Percentiles rank a stretch among this genome's conserved stretches.
Conservation (phyloP, 2,888 invertebrate genomes). For the Drosophila barbarae region DNA sequence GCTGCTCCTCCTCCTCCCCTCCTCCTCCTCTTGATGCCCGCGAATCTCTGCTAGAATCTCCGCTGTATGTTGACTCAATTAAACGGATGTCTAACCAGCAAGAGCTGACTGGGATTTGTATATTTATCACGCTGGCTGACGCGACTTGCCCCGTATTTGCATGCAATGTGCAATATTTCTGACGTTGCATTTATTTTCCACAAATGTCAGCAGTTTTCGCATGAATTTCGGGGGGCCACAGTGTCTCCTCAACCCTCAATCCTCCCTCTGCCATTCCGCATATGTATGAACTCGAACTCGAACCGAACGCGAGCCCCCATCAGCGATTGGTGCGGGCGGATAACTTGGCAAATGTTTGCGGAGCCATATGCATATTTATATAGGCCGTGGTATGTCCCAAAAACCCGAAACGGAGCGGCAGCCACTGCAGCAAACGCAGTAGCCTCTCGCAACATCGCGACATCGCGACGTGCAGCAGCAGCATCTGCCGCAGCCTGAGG, state of each 20-base stretch:
- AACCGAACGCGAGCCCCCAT: neutral
- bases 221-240: constrained; percentile 50
- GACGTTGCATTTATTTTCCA: constrained; percentile 64
- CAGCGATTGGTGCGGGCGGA: constrained; percentile 7
- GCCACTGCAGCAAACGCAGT: neutral
- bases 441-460: constrained; percentile 3
- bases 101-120: constrained; percentile 50
- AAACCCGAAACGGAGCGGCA: neutral
- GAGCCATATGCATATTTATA: constrained; percentile 58
- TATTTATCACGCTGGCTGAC: constrained; percentile 53
- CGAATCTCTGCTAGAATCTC: constrained; percentile 13
- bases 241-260: neutral
- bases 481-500: constrained; percentile 22
- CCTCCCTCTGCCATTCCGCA: neutral
- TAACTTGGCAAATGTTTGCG: constrained; percentile 62
- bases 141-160: constrained; percentile 48
- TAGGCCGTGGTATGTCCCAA: constrained; percentile 48
- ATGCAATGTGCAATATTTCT: constrained; percentile 63
- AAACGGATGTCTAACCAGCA: constrained; percentile 62
- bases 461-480: neutral
- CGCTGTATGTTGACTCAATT: constrained; percentile 63
- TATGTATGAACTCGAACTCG: constrained; percentile 3
- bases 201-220: constrained; percentile 67
- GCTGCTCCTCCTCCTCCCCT: neutral
- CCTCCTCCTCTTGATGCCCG: neutral